Percentiles rank a stretch among this genome's conserved stretches.
These are phyloP conservation scores for Leptarthrus brevirostris DNA, from an alignment of 2,888 invertebrate species.

Conservation along the genomic window DNA sequence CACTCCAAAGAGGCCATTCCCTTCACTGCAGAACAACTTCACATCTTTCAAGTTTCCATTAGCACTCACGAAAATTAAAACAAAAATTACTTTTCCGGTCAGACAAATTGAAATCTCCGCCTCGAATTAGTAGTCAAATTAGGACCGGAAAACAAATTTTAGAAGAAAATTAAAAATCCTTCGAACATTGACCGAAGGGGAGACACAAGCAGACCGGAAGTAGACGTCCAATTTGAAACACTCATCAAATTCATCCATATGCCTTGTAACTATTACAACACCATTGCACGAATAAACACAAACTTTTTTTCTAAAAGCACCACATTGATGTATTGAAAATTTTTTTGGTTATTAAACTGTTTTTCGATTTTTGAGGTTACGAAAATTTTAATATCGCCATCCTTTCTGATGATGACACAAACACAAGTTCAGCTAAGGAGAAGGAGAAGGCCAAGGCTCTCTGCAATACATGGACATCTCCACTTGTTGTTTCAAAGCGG, in stretches of 20 bases:
- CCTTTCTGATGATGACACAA: background rate
- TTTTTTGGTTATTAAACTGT: too few relatives aligned
- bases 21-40: background rate
- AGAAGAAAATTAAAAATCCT: conserved; percentile 29
- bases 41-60: background rate
- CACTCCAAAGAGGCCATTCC: too few relatives aligned
- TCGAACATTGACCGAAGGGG: conserved; percentile 17
- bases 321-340: background rate
- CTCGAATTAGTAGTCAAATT: background rate
- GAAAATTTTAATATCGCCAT: background rate
- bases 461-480: background rate
- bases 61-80: background rate
- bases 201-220: conserved; percentile 3
- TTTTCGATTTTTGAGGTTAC: background rate
- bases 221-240: background rate
- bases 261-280: background rate
- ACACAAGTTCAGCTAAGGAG: background rate
- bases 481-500: background rate
- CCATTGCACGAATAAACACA: too few relatives aligned
- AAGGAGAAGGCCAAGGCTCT: conserved; percentile 15
- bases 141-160: conserved; percentile 16
- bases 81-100: conserved; percentile 35
- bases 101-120: conserved; percentile 37
- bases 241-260: conserved; percentile 18
- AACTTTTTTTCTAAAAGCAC: too few relatives aligned